These are phyloP conservation scores for Lipophrys pholis DNA, from an alignment of 2,113 vertebrate genomes.

Conservation along the genomic window DNA sequence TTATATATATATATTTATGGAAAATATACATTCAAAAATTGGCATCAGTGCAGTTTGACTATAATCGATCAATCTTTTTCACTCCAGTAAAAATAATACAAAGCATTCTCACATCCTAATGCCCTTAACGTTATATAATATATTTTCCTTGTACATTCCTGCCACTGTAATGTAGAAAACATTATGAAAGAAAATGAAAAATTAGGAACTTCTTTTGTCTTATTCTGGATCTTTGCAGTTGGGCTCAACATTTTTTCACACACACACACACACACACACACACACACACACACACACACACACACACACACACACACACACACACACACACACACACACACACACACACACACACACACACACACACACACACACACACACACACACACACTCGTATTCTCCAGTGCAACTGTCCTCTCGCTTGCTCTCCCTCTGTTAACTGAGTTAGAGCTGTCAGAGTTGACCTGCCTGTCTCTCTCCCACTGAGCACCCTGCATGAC, in stretches of 20 bases:
- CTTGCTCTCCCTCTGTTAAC: constrained; percentile 54
- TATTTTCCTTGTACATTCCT: neutral
- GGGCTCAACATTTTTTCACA: too few species aligned
- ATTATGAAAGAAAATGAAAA: constrained; percentile 8
- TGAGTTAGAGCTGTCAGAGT: constrained; percentile 75
- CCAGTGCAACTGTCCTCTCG: constrained; percentile 21
- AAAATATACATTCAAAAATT: too few species aligned
- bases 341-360: too few species aligned
- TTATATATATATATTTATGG: too few species aligned
- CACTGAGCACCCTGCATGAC: constrained; percentile 69
- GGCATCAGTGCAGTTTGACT: neutral
- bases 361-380: too few species aligned
- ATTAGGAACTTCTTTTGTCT: neutral
- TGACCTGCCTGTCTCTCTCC: constrained; percentile 81
- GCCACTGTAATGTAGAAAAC: neutral
- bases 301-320: too few species aligned
- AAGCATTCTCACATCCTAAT: neutral
- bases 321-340: too few species aligned
- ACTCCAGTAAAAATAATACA: neutral
- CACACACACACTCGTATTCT: neutral
- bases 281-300: neutral
- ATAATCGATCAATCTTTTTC: neutral
- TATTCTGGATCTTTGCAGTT: constrained; percentile 3
- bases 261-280: too few species aligned
- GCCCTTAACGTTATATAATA: neutral